Evolutionary conservation across 2,888 invertebrate species (phyloP), one percentile per base, ranked within the genome.

Genomic region (Pachycephus smyrnensis): DNA sequence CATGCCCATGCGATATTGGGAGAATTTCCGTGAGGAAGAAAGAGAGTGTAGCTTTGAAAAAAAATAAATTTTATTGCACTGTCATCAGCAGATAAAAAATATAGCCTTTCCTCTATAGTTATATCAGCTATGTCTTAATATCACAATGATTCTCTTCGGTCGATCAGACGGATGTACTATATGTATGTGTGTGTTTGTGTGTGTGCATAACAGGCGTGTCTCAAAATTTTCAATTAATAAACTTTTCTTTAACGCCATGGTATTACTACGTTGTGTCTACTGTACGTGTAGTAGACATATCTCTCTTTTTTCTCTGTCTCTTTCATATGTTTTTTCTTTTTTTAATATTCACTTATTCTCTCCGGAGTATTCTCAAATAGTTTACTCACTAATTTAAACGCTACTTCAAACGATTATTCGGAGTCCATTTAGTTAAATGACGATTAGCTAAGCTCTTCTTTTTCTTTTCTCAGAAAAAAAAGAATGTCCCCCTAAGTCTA

Each of bases 31-130:
- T 87, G 78, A 81, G 83, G 82, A 83, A 85, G 81, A 82, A 84
- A 86, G 84, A 88, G 82, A 85, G 81, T 80, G 79, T 82, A 84
- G 82, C 78, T 81, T 83, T 84, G 81, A 82, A 83, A 81, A 84
- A 85, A 85, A 82, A 82, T 81, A 82, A 78, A 79, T 80, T 82
- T 81, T 80, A 77, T 82, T 77, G 82, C 86, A 83, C 55, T 83
- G 82, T 81, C 31, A 81, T 81, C 81, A 85, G 80, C 73, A 79
- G 80, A 83, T 86, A 82, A 82, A 85, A 86, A 86, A 85, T 81
- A 86, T 83, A 84, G 82, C 76, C 71, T 82, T 80, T 78, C 79
- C 73, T 81, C 73, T 80, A 75, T 80, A 69, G 76, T 77, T 75
- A 75, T 71, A 71, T 31, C 9, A 71, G 71, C 71, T 71, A 71